Conservation (phyloP, 2,113 vertebrate genomes). For the Ciconia maguari region DNA sequence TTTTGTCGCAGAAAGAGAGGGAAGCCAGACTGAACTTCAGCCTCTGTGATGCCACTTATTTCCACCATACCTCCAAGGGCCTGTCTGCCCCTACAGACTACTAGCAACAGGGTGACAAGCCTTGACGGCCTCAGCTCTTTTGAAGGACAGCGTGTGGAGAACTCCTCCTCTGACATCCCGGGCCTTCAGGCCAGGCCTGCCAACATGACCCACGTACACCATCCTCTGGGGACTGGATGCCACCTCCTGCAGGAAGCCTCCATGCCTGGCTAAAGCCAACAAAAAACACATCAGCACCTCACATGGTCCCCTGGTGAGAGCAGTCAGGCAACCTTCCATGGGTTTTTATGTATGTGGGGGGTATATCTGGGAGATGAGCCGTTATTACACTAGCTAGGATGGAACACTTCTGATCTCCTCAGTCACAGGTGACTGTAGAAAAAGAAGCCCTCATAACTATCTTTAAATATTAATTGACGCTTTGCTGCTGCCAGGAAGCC, state of each 20-base stretch:
- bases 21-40: background rate
- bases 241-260: background rate
- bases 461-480: background rate
- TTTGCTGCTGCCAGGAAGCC: background rate
- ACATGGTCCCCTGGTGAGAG: background rate
- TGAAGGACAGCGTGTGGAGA: background rate
- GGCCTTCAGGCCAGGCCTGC: background rate
- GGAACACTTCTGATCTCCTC: background rate
- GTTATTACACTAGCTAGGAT: background rate
- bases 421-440: background rate
- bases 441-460: background rate
- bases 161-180: background rate
- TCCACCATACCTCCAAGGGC: background rate
- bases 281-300: rapidly evolving
- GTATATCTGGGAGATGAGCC: background rate
- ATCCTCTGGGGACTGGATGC: background rate
- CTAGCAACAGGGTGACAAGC: background rate
- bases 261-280: background rate
- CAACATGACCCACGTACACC: no score
- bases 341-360: background rate
- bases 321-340: background rate
- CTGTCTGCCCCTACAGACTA: background rate
- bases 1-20: background rate
- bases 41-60: background rate
- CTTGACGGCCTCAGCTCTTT: background rate